Evolutionary conservation across 1,140 invertebrate species (phyloP).

Genomic region (Berghia stephanieae): DNA sequence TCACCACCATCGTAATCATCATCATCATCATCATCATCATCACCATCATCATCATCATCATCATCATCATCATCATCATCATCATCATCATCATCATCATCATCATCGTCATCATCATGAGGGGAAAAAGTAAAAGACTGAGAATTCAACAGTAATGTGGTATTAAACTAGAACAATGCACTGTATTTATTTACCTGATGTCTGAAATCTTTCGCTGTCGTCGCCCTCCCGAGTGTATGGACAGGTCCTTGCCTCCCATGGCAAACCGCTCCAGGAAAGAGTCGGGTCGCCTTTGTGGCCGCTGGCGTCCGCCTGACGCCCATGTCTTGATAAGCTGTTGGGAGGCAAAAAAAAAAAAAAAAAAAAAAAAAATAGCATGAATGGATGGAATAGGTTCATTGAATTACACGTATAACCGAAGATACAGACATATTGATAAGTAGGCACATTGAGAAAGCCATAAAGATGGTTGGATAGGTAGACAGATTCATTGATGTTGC

Average conservation of each 20-base stretch:
- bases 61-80: slow-evolving; percentile 25
- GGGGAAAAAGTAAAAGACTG: too few relatives aligned
- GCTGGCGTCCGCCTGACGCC: slow-evolving; percentile 61
- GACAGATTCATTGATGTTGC: background rate
- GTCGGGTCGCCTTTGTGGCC: slow-evolving; percentile 66
- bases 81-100: slow-evolving; percentile 3
- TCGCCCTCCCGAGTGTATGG: slow-evolving; percentile 46
- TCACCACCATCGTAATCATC: too few relatives aligned
- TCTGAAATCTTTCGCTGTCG: slow-evolving; percentile 58
- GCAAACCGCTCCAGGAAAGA: slow-evolving; percentile 71
- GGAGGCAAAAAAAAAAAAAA: background rate
- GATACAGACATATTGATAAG: background rate
- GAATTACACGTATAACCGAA: background rate
- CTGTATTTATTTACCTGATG: slow-evolving; percentile 44
- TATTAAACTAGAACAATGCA: too few relatives aligned
- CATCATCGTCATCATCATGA: slow-evolving; percentile 14
- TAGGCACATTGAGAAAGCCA: background rate
- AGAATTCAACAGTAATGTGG: too few relatives aligned
- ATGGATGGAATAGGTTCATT: background rate
- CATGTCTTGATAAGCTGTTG: slow-evolving; percentile 67
- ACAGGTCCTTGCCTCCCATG: slow-evolving; percentile 65
- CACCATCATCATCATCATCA: slow-evolving; percentile 25
- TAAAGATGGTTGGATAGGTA: background rate
- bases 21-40: slow-evolving; percentile 21
- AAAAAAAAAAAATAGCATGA: background rate